Evolutionary conservation across 1,140 invertebrate species (phyloP).

Genomic region (Contarinia nasturtii): DNA sequence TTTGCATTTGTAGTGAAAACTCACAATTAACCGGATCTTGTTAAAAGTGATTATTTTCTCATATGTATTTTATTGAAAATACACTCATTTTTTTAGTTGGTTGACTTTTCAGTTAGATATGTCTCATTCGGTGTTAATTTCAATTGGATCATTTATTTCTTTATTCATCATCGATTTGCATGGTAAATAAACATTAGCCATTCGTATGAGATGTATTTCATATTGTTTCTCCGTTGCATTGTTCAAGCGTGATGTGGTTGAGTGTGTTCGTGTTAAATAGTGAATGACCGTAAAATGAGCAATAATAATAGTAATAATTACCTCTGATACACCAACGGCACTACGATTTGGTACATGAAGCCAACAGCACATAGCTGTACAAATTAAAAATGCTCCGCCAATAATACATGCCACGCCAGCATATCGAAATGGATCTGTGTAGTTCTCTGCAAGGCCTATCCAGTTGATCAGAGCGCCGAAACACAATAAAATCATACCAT

Average conservation of each 20-base stretch:
- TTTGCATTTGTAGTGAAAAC: too few relatives aligned
- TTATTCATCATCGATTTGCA: neutral
- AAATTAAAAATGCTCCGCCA: constrained; percentile 38
- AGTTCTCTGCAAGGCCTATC: constrained; percentile 51
- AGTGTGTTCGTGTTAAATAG: neutral
- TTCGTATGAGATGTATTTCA: neutral
- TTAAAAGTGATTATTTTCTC: too few relatives aligned
- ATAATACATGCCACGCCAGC: constrained; percentile 49
- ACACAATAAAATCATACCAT: constrained; percentile 52
- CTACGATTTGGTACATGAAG: constrained; percentile 35
- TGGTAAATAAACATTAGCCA: neutral
- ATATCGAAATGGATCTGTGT: constrained; percentile 49
- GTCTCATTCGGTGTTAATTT: too few relatives aligned
- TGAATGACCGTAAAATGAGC: neutral
- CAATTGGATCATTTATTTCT: too few relatives aligned
- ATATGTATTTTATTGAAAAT: too few relatives aligned
- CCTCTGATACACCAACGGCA: neutral
- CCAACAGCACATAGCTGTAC: constrained; percentile 59
- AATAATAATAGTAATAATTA: neutral
- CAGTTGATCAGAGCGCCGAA: constrained; percentile 59
- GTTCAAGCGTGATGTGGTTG: neutral
- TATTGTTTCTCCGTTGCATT: neutral
- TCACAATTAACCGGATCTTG: too few relatives aligned
- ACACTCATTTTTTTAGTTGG: too few relatives aligned
- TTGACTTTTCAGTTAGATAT: too few relatives aligned